These are phyloP conservation scores for Oasisia sp. DNA, from an alignment of 2,888 invertebrate genomes.

Conservation along the genomic window DNA sequence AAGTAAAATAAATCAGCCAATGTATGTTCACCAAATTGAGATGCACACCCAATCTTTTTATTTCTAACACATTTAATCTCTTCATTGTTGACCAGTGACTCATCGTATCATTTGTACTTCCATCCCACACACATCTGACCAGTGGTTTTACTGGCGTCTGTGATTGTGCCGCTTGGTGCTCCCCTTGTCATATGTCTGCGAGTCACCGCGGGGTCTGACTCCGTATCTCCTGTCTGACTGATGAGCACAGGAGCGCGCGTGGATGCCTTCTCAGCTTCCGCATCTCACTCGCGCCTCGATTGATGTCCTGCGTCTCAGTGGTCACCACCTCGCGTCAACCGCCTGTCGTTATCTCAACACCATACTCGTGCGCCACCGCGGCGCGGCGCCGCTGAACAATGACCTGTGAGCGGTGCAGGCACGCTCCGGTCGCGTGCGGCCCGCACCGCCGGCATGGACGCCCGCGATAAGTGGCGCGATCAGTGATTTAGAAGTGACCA, in stretches of 20 bases:
- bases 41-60: background rate
- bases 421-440: background rate
- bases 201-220: background rate
- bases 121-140: background rate
- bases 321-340: background rate
- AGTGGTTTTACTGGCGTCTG: background rate
- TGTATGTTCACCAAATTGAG: background rate
- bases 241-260: background rate
- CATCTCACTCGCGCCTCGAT: background rate
- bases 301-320: background rate
- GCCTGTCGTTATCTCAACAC: slow-evolving; percentile 10
- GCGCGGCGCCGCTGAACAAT: background rate
- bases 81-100: no score
- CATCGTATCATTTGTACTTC: background rate
- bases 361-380: background rate
- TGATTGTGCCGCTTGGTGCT: background rate
- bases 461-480: background rate
- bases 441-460: background rate
- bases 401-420: background rate
- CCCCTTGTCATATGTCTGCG: background rate
- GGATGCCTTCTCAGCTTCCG: background rate
- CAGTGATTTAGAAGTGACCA: slow-evolving; percentile 7
- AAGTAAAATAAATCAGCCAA: background rate
- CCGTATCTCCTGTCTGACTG: background rate
- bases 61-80: background rate